These are phyloP conservation scores for Cryptotis parvus DNA, from an alignment of 2,113 vertebrate species.

Conservation along the genomic window DNA sequence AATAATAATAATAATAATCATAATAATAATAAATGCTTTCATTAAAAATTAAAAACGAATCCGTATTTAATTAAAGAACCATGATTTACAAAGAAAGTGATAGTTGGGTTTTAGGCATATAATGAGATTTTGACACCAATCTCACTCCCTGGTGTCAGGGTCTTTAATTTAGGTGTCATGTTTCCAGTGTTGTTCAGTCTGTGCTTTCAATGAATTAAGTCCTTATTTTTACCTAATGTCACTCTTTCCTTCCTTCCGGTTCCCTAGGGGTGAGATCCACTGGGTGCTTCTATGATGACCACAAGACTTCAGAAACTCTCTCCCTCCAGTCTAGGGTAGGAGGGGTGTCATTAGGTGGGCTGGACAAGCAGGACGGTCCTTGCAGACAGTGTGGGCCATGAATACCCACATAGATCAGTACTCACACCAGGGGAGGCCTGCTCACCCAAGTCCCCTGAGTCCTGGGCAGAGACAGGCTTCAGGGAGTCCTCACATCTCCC, in stretches of 20 bases:
- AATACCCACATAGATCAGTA: background rate
- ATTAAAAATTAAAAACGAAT: too few relatives aligned
- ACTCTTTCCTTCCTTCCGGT: background rate
- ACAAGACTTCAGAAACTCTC: background rate
- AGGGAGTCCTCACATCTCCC: accelerated
- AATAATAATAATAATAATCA: too few relatives aligned
- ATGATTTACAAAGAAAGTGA: too few relatives aligned
- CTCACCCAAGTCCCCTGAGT: background rate
- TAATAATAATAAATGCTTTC: too few relatives aligned
- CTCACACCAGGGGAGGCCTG: too few relatives aligned
- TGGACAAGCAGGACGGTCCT: background rate
- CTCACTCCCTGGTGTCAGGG: too few relatives aligned
- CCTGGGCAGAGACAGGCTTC: background rate
- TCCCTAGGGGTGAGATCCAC: background rate
- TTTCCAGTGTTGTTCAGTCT: too few relatives aligned
- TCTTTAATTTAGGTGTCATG: too few relatives aligned
- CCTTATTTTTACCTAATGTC: background rate
- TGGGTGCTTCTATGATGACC: background rate
- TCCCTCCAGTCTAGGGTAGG: background rate
- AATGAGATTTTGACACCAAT: too few relatives aligned
- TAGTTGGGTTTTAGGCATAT: too few relatives aligned
- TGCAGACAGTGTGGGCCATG: background rate
- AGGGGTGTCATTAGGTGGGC: too few relatives aligned
- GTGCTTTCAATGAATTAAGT: background rate
- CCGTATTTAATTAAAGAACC: too few relatives aligned